Percentiles rank a stretch among this genome's conserved stretches.
These are phyloP conservation scores for Antheraea yamamai DNA, from an alignment of 2,888 invertebrate species.

Conservation along the genomic window DNA sequence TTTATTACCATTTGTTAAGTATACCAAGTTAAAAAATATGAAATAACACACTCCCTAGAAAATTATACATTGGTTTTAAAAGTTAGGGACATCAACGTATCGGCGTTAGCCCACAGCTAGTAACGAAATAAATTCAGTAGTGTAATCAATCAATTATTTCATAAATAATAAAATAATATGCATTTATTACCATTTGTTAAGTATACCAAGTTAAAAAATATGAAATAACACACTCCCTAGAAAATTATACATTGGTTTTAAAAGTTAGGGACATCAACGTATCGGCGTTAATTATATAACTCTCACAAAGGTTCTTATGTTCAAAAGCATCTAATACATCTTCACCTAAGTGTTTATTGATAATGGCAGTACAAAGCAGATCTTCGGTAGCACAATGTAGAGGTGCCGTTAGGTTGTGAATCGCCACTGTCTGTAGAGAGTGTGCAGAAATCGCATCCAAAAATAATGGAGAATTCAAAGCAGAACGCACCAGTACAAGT, in stretches of 20 bases:
- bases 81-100: too few species aligned
- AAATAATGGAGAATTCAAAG: constrained; percentile 21
- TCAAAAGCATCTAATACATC: constrained; percentile 20
- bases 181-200: not conserved
- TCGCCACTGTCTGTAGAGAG: constrained; percentile 14
- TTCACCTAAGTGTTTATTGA: constrained; percentile 41
- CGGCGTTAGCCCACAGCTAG: too few species aligned
- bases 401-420: constrained; percentile 15
- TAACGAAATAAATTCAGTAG: too few species aligned
- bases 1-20: too few species aligned
- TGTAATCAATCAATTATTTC: too few species aligned
- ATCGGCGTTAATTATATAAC: constrained; percentile 29
- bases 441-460: constrained; percentile 29
- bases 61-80: too few species aligned
- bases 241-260: not conserved
- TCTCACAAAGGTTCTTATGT: constrained; percentile 44
- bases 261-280: constrained; percentile 20
- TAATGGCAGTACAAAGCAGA: constrained; percentile 40
- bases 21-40: too few species aligned
- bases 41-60: too few species aligned
- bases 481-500: constrained; percentile 41
- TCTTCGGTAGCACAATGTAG: constrained; percentile 41
- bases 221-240: too few species aligned
- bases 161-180: not conserved
- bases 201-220: not conserved